phyloP scores from a whole-genome alignment of 2,113 vertebrate genomes.

The Ptilorrhoa leucosticta region DNA sequence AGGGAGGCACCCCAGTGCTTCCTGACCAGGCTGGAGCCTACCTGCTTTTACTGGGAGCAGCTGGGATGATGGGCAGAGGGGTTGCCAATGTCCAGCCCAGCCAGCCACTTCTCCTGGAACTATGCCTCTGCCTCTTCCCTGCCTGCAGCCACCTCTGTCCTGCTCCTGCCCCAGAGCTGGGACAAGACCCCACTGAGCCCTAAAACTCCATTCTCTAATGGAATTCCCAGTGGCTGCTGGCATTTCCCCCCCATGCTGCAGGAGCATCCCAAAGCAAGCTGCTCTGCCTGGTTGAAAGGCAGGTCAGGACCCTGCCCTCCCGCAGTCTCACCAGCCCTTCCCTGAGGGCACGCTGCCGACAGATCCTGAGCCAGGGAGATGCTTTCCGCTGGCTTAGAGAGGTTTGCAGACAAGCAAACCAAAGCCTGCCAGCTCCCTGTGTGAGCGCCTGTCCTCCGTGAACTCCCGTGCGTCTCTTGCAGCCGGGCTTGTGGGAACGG shows the following conservation, averaged over 20 bases:
- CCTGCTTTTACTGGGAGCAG: background rate
- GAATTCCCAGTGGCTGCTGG: background rate
- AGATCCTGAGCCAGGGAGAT: background rate
- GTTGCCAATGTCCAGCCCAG: rapidly evolving
- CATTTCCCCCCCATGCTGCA: background rate
- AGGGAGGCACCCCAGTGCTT: background rate
- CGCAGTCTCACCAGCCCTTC: background rate
- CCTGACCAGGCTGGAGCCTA: background rate
- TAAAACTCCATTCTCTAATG: background rate
- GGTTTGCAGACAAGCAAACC: background rate
- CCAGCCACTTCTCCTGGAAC: background rate
- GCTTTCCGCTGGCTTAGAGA: background rate
- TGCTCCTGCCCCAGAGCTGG: background rate
- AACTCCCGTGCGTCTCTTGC: background rate
- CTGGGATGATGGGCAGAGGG: background rate
- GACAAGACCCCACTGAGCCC: rapidly evolving
- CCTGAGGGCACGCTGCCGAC: background rate
- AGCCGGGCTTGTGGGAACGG: slow-evolving; percentile 27
- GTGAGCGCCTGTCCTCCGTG: background rate
- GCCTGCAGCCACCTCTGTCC: background rate
- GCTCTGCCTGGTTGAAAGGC: background rate
- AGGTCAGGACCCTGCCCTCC: background rate
- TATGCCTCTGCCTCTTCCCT: background rate
- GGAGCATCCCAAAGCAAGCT: background rate
- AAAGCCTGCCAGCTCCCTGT: background rate